Evolutionary conservation across 2,888 invertebrate genomes (phyloP).

Genomic region (Chloroclystis v-ata): DNA sequence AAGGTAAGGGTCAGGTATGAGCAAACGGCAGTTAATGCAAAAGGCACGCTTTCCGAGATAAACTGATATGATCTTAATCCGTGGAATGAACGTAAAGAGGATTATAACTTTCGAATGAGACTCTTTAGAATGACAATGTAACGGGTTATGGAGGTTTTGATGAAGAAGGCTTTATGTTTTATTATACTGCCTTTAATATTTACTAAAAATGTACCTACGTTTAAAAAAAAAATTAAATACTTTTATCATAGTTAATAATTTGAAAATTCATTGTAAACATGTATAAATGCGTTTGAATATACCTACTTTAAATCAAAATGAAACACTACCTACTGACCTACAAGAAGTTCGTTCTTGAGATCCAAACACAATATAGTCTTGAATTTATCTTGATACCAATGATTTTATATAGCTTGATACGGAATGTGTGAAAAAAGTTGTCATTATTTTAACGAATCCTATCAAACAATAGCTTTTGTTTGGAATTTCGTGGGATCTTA

Average conservation of each 20-base stretch:
- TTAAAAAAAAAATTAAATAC: too few species aligned
- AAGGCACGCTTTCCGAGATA: constrained; percentile 1
- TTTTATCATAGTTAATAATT: too few species aligned
- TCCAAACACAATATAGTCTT: constrained; percentile 13
- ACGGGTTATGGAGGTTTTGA: neutral
- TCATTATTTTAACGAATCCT: constrained; percentile 13
- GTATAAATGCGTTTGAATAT: too few species aligned
- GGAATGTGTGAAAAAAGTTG: constrained; percentile 14
- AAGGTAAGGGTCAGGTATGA: constrained; percentile 11
- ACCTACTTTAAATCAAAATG: too few species aligned
- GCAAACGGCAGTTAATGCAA: neutral
- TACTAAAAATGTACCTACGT: too few species aligned
- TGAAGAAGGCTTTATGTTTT: neutral
- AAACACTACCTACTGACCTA: too few species aligned
- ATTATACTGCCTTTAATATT: too few species aligned
- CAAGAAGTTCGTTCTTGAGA: constrained; percentile 10
- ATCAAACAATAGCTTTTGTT: constrained; percentile 17
- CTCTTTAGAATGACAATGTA: neutral
- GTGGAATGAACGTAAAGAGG: neutral
- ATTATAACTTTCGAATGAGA: constrained; percentile 7
- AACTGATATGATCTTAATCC: constrained; percentile 3
- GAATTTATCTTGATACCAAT: constrained; percentile 12
- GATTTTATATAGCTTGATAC: too few species aligned
- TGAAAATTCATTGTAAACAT: too few species aligned
- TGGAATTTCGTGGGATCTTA: constrained; percentile 3